Percentiles rank a stretch among this genome's conserved stretches.
phyloP scores from a whole-genome alignment of 2,888 invertebrate genomes.

The Gryllus longicercus region DNA sequence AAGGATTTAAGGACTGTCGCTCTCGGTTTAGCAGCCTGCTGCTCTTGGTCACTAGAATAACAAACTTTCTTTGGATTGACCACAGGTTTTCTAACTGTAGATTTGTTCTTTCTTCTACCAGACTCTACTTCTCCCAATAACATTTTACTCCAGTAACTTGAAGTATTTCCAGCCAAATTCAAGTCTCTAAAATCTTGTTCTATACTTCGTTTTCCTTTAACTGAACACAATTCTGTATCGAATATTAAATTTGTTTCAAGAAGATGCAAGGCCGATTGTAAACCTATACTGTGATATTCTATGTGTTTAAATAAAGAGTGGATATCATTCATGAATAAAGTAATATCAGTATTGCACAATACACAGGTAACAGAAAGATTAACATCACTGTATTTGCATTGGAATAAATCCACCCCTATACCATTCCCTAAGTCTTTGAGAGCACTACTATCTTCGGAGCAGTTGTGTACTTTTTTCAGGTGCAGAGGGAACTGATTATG shows the following conservation, averaged over 20 bases:
- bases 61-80: not conserved
- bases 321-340: conserved; percentile 33
- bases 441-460: conserved; percentile 26
- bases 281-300: conserved; percentile 34
- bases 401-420: conserved; percentile 22
- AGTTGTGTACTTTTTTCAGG: conserved; percentile 30
- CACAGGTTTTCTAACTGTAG: not conserved
- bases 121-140: not conserved
- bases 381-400: conserved; percentile 25
- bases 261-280: conserved; percentile 31
- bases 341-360: conserved; percentile 34
- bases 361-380: conserved; percentile 30
- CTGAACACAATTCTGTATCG: not conserved
- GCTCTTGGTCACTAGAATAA: not conserved
- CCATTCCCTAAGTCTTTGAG: conserved; percentile 27
- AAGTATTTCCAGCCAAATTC: not conserved
- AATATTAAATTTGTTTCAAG: conserved; percentile 27
- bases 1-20: not conserved
- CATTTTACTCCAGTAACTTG: not conserved
- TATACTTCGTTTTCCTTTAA: not conserved
- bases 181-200: not conserved
- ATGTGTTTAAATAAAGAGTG: conserved; percentile 35
- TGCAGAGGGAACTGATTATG: conserved; percentile 31
- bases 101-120: not conserved
- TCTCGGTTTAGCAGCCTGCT: not conserved